phyloP scores from a whole-genome alignment of 2,888 invertebrate species.

The Homarus gammarus region DNA sequence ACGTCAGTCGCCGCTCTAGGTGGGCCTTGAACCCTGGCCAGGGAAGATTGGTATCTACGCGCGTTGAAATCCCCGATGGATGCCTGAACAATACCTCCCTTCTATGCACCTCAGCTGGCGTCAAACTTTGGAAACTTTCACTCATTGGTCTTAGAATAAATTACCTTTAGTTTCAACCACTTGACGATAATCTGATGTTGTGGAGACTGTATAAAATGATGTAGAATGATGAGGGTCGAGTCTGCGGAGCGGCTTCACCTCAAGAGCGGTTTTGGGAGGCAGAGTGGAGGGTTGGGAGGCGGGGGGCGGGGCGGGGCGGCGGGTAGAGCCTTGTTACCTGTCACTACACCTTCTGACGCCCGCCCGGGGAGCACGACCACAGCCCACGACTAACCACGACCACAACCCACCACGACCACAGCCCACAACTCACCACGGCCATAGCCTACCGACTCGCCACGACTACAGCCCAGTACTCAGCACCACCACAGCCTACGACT shows the following conservation, averaged over 20 bases:
- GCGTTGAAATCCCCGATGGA: slow-evolving; percentile 59
- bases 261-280: slow-evolving; percentile 37
- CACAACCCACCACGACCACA: not conserved
- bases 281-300: not conserved
- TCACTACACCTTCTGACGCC: slow-evolving; percentile 69
- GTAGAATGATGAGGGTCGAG: not conserved
- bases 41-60: slow-evolving; percentile 62
- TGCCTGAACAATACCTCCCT: not conserved
- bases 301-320: slow-evolving; percentile 45
- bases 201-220: not conserved
- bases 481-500: not conserved
- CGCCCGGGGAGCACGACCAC: slow-evolving; percentile 45
- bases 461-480: not conserved
- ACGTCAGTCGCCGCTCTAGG: slow-evolving; percentile 67
- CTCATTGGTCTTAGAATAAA: too few relatives aligned
- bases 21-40: slow-evolving; percentile 59
- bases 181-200: not conserved
- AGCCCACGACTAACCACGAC: not conserved
- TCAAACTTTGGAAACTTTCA: not conserved
- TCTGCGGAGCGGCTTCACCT: not conserved
- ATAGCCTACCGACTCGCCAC: not conserved
- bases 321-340: slow-evolving; percentile 65
- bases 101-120: slow-evolving; percentile 8
- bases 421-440: not conserved
- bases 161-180: not conserved